Percentiles rank a stretch among this genome's conserved stretches.
These are phyloP conservation scores for Pseudococcus viburni DNA, from an alignment of 2,888 invertebrate species.

Conservation along the genomic window DNA sequence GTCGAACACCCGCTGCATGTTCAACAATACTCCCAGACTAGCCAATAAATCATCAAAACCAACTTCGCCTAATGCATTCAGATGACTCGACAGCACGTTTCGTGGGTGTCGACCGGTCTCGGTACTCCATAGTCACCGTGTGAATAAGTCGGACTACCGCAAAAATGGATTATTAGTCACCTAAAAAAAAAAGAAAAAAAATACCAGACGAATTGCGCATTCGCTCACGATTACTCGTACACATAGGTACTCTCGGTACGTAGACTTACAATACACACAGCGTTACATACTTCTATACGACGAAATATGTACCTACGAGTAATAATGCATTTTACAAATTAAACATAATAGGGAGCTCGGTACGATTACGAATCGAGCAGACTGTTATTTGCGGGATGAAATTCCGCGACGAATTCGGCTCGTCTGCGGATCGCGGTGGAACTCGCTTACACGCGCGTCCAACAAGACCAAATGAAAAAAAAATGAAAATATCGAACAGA, in stretches of 20 bases:
- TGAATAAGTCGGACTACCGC: background rate
- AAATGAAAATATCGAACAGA: background rate
- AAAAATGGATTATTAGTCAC: slow-evolving; percentile 39
- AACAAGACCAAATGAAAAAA: no score
- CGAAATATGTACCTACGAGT: background rate
- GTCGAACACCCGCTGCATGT: background rate
- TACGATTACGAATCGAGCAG: background rate
- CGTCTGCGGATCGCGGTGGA: background rate
- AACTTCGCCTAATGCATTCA: background rate
- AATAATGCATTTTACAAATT: slow-evolving; percentile 21
- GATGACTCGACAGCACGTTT: slow-evolving; percentile 3
- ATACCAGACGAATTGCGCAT: background rate
- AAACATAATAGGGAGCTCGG: background rate
- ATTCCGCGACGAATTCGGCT: slow-evolving; percentile 5
- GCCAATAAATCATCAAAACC: background rate
- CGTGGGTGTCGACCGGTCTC: background rate
- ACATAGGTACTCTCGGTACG: background rate
- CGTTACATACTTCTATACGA: background rate
- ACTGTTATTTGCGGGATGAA: background rate
- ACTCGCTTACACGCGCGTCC: background rate
- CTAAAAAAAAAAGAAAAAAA: background rate
- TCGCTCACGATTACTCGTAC: background rate
- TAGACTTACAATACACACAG: no score
- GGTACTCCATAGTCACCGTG: background rate
- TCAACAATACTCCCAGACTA: no score